Conservation (phyloP, 2,888 invertebrate species). For the Hyposoter dolosus region DNA sequence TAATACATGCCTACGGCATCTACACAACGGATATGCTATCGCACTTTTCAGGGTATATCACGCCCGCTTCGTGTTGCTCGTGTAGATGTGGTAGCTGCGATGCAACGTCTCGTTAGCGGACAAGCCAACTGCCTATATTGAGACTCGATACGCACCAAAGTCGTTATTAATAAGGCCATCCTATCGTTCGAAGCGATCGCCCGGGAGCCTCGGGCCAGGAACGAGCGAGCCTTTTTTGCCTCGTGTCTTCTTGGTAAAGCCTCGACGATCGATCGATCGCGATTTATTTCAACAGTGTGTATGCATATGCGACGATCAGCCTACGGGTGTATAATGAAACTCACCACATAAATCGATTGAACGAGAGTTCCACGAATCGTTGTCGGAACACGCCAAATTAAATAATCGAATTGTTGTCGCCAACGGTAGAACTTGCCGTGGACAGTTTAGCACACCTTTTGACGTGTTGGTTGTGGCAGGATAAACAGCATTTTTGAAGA, state of each 20-base stretch:
- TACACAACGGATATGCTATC: neutral
- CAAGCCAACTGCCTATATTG: conserved; percentile 62
- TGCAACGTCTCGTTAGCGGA: conserved; percentile 66
- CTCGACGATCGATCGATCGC: conserved; percentile 64
- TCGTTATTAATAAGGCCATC: conserved; percentile 68
- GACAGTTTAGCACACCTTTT: neutral
- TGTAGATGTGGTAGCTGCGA: conserved; percentile 38
- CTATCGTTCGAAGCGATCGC: conserved; percentile 68
- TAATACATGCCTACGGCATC: neutral
- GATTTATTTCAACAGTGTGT: conserved; percentile 46
- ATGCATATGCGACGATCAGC: conserved; percentile 7
- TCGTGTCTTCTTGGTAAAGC: conserved; percentile 57
- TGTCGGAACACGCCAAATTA: conserved; percentile 12
- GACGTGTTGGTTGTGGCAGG: neutral
- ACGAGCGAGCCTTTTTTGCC: conserved; percentile 41
- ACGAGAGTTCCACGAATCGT: conserved; percentile 28
- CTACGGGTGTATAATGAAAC: conserved; percentile 23
- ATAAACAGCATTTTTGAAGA: neutral
- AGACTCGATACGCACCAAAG: conserved; percentile 66
- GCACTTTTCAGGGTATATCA: conserved; percentile 29
- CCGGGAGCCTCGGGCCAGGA: conserved; percentile 42
- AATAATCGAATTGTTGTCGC: neutral
- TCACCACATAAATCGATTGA: conserved; percentile 52
- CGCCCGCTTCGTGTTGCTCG: conserved; percentile 42
- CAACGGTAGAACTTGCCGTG: neutral